Evolutionary conservation across 2,797 vertebrate species (phyloP).

Genomic region (Enteromius trimaculatus): DNA sequence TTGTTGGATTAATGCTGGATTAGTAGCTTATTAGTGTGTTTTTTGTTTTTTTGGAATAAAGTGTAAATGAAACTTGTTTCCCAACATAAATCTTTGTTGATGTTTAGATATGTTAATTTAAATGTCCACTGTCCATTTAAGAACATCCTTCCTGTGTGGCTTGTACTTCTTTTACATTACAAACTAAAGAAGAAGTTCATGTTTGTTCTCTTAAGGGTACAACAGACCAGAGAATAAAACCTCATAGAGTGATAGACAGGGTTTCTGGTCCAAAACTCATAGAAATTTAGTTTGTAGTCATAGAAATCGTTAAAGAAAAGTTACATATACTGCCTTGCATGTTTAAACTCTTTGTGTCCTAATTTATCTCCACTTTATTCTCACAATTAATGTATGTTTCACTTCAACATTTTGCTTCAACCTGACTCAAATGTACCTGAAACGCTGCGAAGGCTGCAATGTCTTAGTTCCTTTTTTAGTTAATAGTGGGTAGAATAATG

Average conservation of each 20-base stretch:
- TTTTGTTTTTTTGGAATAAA: neutral
- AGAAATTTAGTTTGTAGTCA: neutral
- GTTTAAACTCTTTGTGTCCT: neutral
- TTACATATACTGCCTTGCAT: neutral
- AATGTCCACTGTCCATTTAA: neutral
- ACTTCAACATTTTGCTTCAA: slow-evolving; percentile 1
- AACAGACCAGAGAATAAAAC: neutral
- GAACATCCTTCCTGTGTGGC: neutral
- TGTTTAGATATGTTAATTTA: neutral
- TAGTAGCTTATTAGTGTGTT: neutral
- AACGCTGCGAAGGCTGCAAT: slow-evolving; percentile 42
- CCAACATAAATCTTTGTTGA: neutral
- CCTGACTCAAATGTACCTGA: slow-evolving; percentile 24
- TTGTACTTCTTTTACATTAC: slow-evolving; percentile 24
- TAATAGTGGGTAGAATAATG: slow-evolving; percentile 36
- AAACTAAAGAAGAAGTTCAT: slow-evolving; percentile 14
- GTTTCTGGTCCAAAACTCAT: neutral
- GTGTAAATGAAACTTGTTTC: neutral
- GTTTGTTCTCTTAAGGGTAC: neutral
- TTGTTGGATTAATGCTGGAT: neutral
- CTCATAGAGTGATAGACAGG: neutral
- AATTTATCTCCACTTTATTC: neutral
- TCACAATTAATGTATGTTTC: slow-evolving; percentile 26
- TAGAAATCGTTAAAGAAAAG: neutral
- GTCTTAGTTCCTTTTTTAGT: slow-evolving; percentile 43